Conservation (phyloP, 2,797 vertebrate genomes). For the Leptodactylus fallax region DNA sequence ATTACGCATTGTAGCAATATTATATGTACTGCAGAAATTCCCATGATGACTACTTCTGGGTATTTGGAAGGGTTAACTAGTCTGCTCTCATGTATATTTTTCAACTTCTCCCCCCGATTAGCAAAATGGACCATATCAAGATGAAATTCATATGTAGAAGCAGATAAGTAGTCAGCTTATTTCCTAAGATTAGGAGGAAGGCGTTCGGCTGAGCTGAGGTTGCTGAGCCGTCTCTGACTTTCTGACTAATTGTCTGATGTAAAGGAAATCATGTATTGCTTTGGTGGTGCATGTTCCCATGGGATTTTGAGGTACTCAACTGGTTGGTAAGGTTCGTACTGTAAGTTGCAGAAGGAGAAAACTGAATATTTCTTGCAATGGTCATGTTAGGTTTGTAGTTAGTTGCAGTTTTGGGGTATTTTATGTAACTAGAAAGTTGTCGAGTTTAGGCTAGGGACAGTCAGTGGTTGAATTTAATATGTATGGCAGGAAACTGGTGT, state of each 20-base stretch:
- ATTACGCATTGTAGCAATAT: neutral
- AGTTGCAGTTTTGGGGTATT: neutral
- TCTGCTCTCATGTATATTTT: too few relatives aligned
- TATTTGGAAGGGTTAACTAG: too few relatives aligned
- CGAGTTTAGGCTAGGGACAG: too few relatives aligned
- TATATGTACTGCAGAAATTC: neutral
- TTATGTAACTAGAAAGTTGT: too few relatives aligned
- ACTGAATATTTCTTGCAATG: too few relatives aligned
- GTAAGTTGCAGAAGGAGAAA: too few relatives aligned
- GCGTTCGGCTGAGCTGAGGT: neutral
- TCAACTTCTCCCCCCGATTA: too few relatives aligned
- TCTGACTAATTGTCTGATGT: neutral
- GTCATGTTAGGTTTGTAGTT: neutral
- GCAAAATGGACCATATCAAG: too few relatives aligned
- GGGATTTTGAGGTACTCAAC: neutral
- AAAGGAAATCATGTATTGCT: neutral
- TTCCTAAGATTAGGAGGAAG: neutral
- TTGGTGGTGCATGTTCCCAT: neutral
- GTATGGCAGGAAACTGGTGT: too few relatives aligned
- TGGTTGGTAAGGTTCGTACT: neutral
- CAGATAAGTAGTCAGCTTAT: neutral
- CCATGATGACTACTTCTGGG: neutral
- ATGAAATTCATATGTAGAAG: neutral
- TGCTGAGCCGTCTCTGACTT: too few relatives aligned
- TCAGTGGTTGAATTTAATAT: too few relatives aligned